Evolutionary conservation across 2,797 vertebrate genomes (phyloP), one percentile per base, ranked within the genome.

Genomic region (Buceros bicornis): DNA sequence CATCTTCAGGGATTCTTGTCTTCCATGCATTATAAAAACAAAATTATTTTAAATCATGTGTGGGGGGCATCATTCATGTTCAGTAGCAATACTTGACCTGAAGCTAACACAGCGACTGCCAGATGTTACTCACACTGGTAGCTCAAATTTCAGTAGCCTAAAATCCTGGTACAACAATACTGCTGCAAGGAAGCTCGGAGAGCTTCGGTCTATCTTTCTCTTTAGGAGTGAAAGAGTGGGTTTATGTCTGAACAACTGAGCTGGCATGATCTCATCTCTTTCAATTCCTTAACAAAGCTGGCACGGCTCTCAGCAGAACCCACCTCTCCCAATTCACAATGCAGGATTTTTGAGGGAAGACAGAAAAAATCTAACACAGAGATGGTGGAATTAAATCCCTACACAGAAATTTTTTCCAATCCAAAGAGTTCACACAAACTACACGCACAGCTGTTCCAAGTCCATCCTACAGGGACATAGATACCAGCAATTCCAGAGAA

Each of bases 391-490:
- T 45, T 43, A 85, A 90, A 82, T 45, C n/a, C 57, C 66, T 45
- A 4, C 17, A 58, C 2, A 22, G 50, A 29, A 25, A 21, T 29
- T 31, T 54, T 45, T 45, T 70, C 66, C 71, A 87, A 45, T 12
- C 33, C 50, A 69, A 54, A 70, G 28, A 62, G 25, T 35, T 79
- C 45, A 25, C 8, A n/a, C 18, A 35, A 67, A 24, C 37, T 28
- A 13, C 0, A 2, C 5, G 16, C 3, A 3, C 5, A 5, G 3
- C 7, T 28, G 9, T 14, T 64, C 16, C 21, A 28, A 54, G 11
- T 26, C 53, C 60, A 50, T 35, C 43, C 61, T 35, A 35, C 21
- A 35, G 72, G 61, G 65, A 51, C 45, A 58, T 57, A 56, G 37
- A 47, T 11, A 21, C 24, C 65, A 90, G 47, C 13, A 35, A 35